Evolutionary conservation across 2,888 invertebrate species (phyloP), one percentile per base, ranked within the genome.

Genomic region (Schizotus pectinicornis): DNA sequence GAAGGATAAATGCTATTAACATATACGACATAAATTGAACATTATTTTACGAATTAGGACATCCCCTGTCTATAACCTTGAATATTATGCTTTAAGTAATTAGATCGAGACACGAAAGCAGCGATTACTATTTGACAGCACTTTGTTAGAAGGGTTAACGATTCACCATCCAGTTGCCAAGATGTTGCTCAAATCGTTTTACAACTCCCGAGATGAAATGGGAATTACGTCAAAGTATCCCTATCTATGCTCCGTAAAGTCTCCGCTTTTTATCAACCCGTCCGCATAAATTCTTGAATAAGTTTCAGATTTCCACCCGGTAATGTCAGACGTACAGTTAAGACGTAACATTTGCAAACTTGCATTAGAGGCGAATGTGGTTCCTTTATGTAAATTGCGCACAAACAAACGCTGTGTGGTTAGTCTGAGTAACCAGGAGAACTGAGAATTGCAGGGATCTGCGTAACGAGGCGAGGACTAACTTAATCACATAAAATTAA

Each of bases 301-400:
- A 22, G 36, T 34, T 45, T 30, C 45, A 34, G n/a, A 11, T 13
- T 46, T 46, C 32, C n/a, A 35, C n/a, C 14, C 22, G 22, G 46
- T n/a, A 14, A 12, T 11, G 32, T 31, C 38, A 22, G 22, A 22
- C 39, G 22, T 39, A 49, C 33, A 33, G 41, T 42, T 51, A 51
- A 51, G 51, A 41, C n/a, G 35, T 36, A 34, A 51, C 35, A 34
- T 34, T 36, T 8, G 12, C 7, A 33, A 55, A 63, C 43, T 63
- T 55, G 56, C 46, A 63, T 69, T 67, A 66, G 59, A 64, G 67
- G 62, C 61, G 61, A 64, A 58, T 63, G 67, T 64, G 70, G 70
- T 64, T 66, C 67, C 70, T 70, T 71, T 71, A 72, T 72, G 72
- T 68, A 72, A 72, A 72, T 72, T 63, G 67, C 53, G 65, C 64